Percentiles rank a stretch among this genome's conserved stretches.
Evolutionary conservation across 30 jellyfish, hydroid and myxozoan genomes (phyloP).

Genomic region (Rhopilema esculentum): DNA sequence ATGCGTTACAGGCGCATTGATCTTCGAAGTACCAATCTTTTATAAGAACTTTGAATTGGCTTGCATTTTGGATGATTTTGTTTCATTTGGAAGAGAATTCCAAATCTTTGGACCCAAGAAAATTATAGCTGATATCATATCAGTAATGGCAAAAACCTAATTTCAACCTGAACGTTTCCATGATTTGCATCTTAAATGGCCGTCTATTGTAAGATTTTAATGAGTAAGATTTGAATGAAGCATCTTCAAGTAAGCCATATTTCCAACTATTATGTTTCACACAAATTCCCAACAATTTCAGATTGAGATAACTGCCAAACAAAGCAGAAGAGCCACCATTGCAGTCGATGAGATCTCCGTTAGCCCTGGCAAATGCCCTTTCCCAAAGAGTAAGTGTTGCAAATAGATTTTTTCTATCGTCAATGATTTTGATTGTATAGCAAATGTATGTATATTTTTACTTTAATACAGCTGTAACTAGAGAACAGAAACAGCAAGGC

Average conservation of each 20-base stretch:
- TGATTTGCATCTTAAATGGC: no score
- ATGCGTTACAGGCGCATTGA: neutral
- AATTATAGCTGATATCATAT: neutral
- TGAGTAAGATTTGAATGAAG: no score
- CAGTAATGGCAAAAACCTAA: no score
- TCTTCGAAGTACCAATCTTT: neutral
- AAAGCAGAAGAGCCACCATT: constrained; percentile 8
- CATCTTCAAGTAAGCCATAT: neutral
- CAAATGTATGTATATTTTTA: no score
- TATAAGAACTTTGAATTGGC: neutral
- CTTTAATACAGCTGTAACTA: no score
- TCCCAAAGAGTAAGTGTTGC: constrained; percentile 13
- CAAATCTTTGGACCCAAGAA: neutral
- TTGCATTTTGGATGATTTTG: neutral
- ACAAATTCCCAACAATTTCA: no score
- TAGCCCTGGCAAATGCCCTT: constrained; percentile 15
- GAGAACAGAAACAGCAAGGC: no score
- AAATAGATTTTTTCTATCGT: no score
- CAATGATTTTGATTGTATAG: no score
- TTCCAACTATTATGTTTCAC: no score
- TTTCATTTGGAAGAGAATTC: neutral
- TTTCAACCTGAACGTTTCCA: no score
- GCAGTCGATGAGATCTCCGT: constrained; percentile 42
- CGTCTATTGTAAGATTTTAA: no score
- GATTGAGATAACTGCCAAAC: constrained; percentile 27